These are phyloP conservation scores for Strigops habroptila DNA, from an alignment of 2,113 vertebrate species.

Conservation along the genomic window DNA sequence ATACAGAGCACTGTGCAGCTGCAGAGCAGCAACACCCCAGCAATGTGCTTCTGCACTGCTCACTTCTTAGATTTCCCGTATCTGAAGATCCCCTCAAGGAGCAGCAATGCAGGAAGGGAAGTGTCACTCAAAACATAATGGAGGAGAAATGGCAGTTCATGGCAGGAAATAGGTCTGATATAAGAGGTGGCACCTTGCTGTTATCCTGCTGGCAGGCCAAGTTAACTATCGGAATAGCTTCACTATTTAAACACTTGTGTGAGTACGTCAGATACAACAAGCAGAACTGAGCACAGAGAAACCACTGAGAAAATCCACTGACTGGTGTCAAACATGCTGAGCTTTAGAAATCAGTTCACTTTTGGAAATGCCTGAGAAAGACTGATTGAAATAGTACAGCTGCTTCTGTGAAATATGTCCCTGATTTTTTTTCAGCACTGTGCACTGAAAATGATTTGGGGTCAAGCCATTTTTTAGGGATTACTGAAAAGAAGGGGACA, in stretches of 20 bases:
- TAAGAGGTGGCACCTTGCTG: background rate
- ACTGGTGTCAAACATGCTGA: background rate
- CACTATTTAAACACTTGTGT: background rate
- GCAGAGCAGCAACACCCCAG: background rate
- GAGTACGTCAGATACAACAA: background rate
- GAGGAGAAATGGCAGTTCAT: background rate
- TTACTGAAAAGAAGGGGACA: background rate
- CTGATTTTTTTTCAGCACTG: background rate
- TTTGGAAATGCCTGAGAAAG: background rate
- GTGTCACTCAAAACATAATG: background rate
- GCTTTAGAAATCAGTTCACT: slow-evolving; percentile 11
- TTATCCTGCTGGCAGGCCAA: background rate
- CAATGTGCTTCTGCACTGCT: background rate
- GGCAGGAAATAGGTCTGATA: background rate
- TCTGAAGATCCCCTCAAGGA: background rate
- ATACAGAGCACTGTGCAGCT: background rate
- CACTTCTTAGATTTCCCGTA: background rate
- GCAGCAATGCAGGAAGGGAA: background rate
- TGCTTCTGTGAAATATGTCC: background rate
- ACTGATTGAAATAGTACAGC: background rate
- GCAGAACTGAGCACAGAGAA: background rate
- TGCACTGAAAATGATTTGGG: background rate
- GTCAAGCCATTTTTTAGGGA: background rate
- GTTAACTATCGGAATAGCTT: background rate
- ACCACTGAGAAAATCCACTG: background rate